A percentile compares a stretch with the other conserved stretches of the same genome.
Conservation (phyloP, 2,888 invertebrate species). For the Alitta virens region DNA sequence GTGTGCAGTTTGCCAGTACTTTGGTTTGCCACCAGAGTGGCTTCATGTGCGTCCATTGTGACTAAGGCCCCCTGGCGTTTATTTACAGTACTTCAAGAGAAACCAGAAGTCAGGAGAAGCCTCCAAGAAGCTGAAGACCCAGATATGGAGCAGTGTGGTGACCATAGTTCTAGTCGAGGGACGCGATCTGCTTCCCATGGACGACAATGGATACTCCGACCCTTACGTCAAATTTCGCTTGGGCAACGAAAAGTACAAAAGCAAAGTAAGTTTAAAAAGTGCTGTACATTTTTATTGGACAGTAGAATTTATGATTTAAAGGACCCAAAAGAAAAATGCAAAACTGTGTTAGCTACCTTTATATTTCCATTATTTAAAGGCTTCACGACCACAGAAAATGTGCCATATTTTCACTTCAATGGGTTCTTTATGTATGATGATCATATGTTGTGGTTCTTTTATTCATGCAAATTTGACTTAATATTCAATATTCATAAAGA, state of each 20-base stretch:
- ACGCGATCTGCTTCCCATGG: conserved; percentile 79
- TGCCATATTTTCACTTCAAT: no score
- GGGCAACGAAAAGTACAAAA: conserved; percentile 96
- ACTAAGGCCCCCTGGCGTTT: background rate
- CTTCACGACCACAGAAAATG: no score
- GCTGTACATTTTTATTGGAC: background rate
- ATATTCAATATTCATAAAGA: no score
- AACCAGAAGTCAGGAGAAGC: conserved; percentile 28
- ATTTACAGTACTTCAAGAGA: conserved; percentile 27
- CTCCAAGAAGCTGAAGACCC: conserved; percentile 71
- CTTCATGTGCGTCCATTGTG: no score
- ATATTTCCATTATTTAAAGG: no score
- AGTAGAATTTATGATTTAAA: no score
- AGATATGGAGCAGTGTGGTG: conserved; percentile 96
- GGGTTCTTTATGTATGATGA: no score
- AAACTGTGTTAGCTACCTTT: no score
- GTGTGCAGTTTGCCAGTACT: background rate
- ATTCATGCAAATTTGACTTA: no score
- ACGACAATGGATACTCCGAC: conserved; percentile 84
- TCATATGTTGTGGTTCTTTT: no score
- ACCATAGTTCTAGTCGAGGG: conserved; percentile 96
- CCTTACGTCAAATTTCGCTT: conserved; percentile 96
- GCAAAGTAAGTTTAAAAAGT: conserved; percentile 63
- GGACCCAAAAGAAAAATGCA: no score
- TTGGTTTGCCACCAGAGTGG: background rate